These are phyloP conservation scores for Empidonax traillii DNA, from an alignment of 2,113 vertebrate species.

Conservation along the genomic window DNA sequence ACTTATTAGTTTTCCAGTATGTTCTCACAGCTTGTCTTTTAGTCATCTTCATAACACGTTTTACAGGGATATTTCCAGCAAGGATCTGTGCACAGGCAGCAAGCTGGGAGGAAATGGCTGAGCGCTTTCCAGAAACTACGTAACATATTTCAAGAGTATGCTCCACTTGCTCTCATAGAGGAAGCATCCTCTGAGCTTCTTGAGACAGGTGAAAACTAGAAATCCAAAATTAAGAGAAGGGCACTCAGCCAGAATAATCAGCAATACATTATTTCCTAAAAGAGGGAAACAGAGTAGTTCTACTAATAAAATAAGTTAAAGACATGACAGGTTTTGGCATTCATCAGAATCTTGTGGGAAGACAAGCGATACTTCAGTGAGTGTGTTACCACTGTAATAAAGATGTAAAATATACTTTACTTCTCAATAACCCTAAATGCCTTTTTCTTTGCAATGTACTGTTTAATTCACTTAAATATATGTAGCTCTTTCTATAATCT, in stretches of 20 bases:
- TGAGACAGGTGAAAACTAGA: conserved; percentile 50
- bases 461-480: neutral
- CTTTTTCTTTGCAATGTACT: neutral
- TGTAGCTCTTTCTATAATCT: neutral
- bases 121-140: conserved; percentile 41
- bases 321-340: fast-evolving
- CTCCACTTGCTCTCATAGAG: conserved; percentile 17
- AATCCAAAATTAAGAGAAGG: neutral
- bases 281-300: neutral
- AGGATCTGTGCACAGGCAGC: conserved; percentile 40
- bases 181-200: conserved; percentile 47
- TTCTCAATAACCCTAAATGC: neutral
- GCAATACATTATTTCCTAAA: neutral
- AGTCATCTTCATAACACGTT: conserved; percentile 35
- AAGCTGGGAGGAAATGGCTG: conserved; percentile 63
- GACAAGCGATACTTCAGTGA: neutral
- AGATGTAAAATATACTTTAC: neutral
- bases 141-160: conserved; percentile 45
- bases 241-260: neutral
- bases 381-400: neutral
- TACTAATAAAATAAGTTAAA: neutral
- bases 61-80: conserved; percentile 63
- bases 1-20: neutral
- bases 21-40: neutral
- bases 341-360: neutral